Evolutionary conservation across 2,888 invertebrate genomes (phyloP).

Genomic region (Serrognathus titanus): DNA sequence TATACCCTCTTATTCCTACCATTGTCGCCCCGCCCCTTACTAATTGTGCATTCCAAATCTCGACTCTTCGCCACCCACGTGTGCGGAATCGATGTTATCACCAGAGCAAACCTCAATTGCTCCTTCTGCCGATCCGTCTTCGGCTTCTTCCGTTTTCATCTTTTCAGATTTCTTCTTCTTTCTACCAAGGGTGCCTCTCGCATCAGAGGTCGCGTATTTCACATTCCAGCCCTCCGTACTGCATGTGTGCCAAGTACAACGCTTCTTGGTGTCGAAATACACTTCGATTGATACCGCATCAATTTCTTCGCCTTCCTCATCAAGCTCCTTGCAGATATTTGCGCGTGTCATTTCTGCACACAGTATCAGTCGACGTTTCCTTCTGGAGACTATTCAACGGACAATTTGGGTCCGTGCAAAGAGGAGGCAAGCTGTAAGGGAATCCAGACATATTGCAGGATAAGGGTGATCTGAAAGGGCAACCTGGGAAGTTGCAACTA

Average conservation of each 20-base stretch:
- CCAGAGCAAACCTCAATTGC: background rate
- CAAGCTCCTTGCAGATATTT: no score
- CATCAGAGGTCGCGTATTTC: slow-evolving; percentile 4
- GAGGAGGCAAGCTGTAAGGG: slow-evolving; percentile 19
- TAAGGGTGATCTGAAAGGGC: slow-evolving; percentile 25
- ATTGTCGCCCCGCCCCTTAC: slow-evolving; percentile 5
- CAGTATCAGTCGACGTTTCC: background rate
- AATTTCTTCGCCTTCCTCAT: no score
- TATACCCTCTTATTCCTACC: background rate
- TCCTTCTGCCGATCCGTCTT: no score
- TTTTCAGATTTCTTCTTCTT: no score
- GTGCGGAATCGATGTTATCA: slow-evolving; percentile 4
- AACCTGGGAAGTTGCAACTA: slow-evolving; percentile 30
- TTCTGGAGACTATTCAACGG: slow-evolving; percentile 18
- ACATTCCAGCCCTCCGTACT: slow-evolving; percentile 7
- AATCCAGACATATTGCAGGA: slow-evolving; percentile 16
- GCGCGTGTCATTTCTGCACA: slow-evolving; percentile 21
- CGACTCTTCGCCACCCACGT: slow-evolving; percentile 19
- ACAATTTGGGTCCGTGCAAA: slow-evolving; percentile 22
- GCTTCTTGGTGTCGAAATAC: background rate
- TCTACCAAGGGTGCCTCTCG: background rate
- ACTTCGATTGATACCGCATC: background rate
- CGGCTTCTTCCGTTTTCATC: background rate
- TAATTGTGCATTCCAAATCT: slow-evolving; percentile 10
- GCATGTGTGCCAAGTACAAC: slow-evolving; percentile 10